A percentile compares a stretch with the other conserved stretches of the same genome.
Conservation (phyloP, 2,113 vertebrate genomes). For the Dasyurus viverrinus region DNA sequence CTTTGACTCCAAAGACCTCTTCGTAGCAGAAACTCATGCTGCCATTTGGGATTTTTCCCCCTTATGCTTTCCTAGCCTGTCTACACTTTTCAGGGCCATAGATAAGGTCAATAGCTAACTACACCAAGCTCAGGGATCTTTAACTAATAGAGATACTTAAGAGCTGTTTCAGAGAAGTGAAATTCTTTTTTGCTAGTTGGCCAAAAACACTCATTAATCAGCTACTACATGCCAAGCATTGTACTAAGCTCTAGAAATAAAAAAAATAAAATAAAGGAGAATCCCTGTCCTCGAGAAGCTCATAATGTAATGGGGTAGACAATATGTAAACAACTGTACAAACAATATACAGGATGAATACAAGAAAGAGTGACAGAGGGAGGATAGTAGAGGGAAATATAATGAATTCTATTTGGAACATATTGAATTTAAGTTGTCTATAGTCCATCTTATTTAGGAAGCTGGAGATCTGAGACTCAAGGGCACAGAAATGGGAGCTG, state of each 20-base stretch:
- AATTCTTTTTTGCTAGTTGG: not conserved
- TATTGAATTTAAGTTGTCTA: not conserved
- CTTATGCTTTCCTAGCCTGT: not conserved
- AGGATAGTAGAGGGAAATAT: not conserved
- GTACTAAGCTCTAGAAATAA: not conserved
- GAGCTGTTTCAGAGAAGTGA: not conserved
- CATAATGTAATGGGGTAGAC: not conserved
- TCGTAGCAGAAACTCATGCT: not conserved
- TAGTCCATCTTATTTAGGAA: not conserved
- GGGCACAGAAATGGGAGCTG: not conserved
- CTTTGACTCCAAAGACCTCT: constrained; percentile 33
- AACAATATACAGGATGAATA: not conserved
- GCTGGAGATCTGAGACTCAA: not conserved
- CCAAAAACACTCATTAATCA: not conserved
- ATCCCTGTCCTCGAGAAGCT: not conserved
- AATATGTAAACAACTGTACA: not conserved
- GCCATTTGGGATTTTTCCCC: not conserved
- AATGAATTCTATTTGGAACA: not conserved
- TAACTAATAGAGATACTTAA: not conserved
- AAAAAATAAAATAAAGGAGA: not conserved
- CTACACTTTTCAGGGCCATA: constrained; percentile 18
- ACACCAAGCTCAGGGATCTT: constrained; percentile 7
- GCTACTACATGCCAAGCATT: not conserved
- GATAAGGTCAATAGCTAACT: constrained; percentile 10
- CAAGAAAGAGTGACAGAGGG: not conserved